Base-by-base conservation (phyloP, 1,140 invertebrate species). In the Dufourea novaeangliae region DNA sequence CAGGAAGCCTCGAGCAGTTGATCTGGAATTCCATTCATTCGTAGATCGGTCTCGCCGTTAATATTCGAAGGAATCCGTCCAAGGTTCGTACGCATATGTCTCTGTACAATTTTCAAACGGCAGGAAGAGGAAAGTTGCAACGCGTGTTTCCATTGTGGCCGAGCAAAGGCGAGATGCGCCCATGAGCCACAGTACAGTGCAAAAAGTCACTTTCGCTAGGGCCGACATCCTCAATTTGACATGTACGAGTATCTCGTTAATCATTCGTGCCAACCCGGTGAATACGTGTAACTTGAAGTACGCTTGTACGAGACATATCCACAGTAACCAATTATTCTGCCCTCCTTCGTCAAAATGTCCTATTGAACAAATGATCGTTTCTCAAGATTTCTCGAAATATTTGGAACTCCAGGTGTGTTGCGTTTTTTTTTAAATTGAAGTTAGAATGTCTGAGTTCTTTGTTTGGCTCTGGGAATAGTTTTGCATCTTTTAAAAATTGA, bases 161-260 rank as follows among this genome's bases (percentile, higher is more conserved):
- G 71, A 54, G 69, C 44, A 27, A 79, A 75, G 75, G n/a, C n/a
- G n/a, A 78, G 85, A 85, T 81, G 81, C 62, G n/a, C 76, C n/a
- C 57, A 32, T 54, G 44, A 74, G 61, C 64, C 61, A 44, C 57
- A 5, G 3, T 52, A 57, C 80, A 72, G 79, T 79, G 74, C 29
- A 44, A 46, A 34, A 63, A n/a, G 34, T 79, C 75, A 79, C 83
- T 85, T 84, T 85, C 84, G 83, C 79, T 73, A 62, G 56, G 25
- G 8, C 39, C 27, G 59, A 41, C 39, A 67, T 75, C 50, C 62
- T 63, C 57, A 14, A n/a, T 74, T 64, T 20, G 46, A 39, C 46
- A 32, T 54, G 37, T 32, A 66, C 32, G 27, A 70, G 46, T 54
- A 11, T 80, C 57, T 63, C 78, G 41, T 61, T 17, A 41, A 64